Percentiles rank a stretch among this genome's conserved stretches.
phyloP scores from a whole-genome alignment of 1,140 invertebrate genomes.

The Conus betulinus region DNA sequence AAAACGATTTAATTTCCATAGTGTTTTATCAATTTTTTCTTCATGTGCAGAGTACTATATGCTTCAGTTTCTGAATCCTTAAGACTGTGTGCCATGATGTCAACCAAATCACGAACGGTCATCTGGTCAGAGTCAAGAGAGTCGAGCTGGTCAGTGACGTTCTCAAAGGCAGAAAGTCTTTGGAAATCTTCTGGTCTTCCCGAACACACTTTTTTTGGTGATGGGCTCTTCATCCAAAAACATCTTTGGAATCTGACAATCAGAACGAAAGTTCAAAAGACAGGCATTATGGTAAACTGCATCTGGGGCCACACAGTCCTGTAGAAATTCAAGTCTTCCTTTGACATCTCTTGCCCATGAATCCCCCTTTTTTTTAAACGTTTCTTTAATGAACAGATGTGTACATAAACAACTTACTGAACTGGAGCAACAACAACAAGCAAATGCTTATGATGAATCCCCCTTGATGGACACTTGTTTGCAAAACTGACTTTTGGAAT shows the following conservation, averaged over 20 bases:
- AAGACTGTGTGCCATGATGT: neutral
- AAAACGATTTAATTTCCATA: constrained; percentile 36
- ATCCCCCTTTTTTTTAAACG: too few relatives aligned
- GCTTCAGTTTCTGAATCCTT: constrained; percentile 25
- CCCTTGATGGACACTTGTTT: neutral
- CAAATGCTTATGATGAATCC: too few relatives aligned
- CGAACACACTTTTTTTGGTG: neutral
- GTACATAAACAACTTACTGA: too few relatives aligned
- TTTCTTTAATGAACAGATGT: too few relatives aligned
- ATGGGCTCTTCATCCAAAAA: neutral
- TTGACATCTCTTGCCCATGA: neutral
- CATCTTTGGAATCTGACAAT: too few relatives aligned
- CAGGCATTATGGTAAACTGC: too few relatives aligned
- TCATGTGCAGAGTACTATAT: constrained; percentile 40
- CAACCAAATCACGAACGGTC: neutral
- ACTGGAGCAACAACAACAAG: too few relatives aligned
- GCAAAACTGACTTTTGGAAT: neutral
- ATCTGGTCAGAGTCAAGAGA: neutral
- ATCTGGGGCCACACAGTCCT: too few relatives aligned
- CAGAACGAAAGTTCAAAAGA: too few relatives aligned
- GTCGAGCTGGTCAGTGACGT: neutral
- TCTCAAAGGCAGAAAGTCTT: neutral
- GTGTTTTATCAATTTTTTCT: constrained; percentile 29
- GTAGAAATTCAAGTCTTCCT: too few relatives aligned
- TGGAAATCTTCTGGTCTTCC: neutral